These are phyloP conservation scores for Drosophila sucinea DNA, from an alignment of 1,140 invertebrate species.

Conservation along the genomic window DNA sequence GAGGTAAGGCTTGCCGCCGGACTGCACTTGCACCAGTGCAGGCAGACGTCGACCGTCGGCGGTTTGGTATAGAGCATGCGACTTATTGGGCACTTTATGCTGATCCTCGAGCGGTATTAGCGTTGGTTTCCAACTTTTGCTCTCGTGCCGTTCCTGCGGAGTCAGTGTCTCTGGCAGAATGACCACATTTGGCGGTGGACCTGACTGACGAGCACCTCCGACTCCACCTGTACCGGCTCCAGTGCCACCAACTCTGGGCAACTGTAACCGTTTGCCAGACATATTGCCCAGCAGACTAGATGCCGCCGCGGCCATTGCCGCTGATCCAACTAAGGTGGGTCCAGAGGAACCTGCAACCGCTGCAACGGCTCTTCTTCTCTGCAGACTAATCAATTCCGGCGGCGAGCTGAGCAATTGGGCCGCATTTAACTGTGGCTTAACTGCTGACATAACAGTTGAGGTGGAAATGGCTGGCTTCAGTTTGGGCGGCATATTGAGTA, in stretches of 20 bases:
- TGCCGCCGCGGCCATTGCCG: not conserved
- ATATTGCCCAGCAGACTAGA: slow-evolving; percentile 35
- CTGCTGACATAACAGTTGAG: slow-evolving; percentile 8
- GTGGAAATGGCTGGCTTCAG: slow-evolving; percentile 27
- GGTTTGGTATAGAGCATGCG: slow-evolving; percentile 84
- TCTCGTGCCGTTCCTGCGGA: slow-evolving; percentile 74
- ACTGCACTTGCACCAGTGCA: slow-evolving; percentile 86
- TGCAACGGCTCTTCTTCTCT: slow-evolving; percentile 54
- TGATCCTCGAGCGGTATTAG: slow-evolving; percentile 86
- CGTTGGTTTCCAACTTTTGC: slow-evolving; percentile 88
- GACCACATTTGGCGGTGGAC: slow-evolving; percentile 67
- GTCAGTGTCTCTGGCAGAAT: slow-evolving; percentile 75
- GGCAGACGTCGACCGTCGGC: slow-evolving; percentile 85
- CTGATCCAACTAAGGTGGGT: not conserved
- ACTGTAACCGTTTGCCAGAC: slow-evolving; percentile 42
- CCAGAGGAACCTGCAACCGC: not conserved
- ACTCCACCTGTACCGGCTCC: slow-evolving; percentile 77
- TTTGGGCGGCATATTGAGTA: slow-evolving; percentile 22
- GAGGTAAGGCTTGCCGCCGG: slow-evolving; percentile 87
- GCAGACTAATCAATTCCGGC: slow-evolving; percentile 73
- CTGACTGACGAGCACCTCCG: slow-evolving; percentile 38
- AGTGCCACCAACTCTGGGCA: slow-evolving; percentile 25
- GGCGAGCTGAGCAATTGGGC: slow-evolving; percentile 69
- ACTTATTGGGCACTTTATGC: slow-evolving; percentile 76
- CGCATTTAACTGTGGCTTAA: slow-evolving; percentile 34